Base-by-base conservation (phyloP, 1,140 invertebrate genomes). In the Ctenoplectra terminalis region DNA sequence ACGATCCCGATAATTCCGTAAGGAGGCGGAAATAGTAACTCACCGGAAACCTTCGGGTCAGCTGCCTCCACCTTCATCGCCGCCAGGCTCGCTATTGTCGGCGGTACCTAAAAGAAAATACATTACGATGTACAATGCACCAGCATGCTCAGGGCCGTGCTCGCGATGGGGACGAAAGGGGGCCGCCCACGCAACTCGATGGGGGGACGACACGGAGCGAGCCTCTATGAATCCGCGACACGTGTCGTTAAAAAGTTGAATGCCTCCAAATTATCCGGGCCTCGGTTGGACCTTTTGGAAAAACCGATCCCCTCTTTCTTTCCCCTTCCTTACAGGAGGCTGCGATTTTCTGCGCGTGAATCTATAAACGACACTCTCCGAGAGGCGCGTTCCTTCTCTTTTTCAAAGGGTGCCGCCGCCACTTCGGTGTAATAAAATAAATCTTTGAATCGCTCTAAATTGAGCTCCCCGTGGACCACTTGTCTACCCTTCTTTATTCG, bases 41-140 rank as follows among this genome's bases (percentile, higher is more conserved):
- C 90, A 94, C 93, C 93, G 90, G 93, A 93, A 91, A 93, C 92
- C 90, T 93, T 94, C 86, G 92, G 92, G 89, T 94, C 93, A 89
- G 92, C 90, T 89, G 90, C 89, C 76, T 94, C 92, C 87, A 93
- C 92, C 87, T 93, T 93, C 90, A 93, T 93, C 75, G 93, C 91
- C 84, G 92, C 91, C 82, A 94, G 87, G 87, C 92, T 93, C 67
- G 92, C 92, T 90, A 94, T 94, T 88, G 92, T 91, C 87, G 92
- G 90, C 76, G 91, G 92, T 87, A 91, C 90, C 92, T 93, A 87
- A 90, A 91, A 92, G 89, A 90, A 80, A 91, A 91, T 82, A 88
- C 83, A 90, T 90, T 90, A 90, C 84, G 85, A 86, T 91, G 81
- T 89, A 89, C 79, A 87, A 91, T 88, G 83, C 83, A 90, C 82